These are phyloP conservation scores for Cephalophus harveyi DNA, from an alignment of 2,113 vertebrate genomes.

Conservation along the genomic window DNA sequence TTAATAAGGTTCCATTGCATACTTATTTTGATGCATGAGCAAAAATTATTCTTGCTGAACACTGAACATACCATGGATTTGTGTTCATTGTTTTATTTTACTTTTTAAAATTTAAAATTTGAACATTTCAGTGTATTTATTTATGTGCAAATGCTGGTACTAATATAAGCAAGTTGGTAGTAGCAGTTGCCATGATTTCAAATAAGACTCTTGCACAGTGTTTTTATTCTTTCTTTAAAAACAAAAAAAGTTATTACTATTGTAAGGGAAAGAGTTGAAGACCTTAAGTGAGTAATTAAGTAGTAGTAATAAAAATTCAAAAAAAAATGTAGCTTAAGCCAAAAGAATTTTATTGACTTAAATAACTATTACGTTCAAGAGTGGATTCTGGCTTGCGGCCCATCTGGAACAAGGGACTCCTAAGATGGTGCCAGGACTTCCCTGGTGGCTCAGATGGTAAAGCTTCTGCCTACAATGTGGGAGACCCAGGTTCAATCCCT, in stretches of 20 bases:
- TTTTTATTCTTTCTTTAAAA: constrained; percentile 32
- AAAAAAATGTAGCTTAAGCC: background rate
- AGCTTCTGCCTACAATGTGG: no score
- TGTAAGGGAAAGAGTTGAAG: background rate
- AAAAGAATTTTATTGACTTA: background rate
- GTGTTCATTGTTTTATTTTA: constrained; percentile 5
- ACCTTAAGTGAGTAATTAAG: background rate
- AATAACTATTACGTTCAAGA: background rate
- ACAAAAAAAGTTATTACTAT: background rate
- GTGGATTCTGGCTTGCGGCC: background rate
- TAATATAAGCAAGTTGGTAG: background rate
- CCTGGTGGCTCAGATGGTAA: no score
- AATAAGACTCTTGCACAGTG: background rate
- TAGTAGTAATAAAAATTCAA: constrained; percentile 14
- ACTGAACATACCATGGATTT: background rate
- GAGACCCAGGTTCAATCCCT: no score
- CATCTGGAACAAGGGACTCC: background rate
- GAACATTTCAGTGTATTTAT: constrained; percentile 20
- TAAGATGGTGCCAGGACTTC: background rate
- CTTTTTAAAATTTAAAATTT: background rate
- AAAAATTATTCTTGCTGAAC: constrained; percentile 13
- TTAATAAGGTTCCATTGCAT: background rate
- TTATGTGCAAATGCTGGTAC: background rate
- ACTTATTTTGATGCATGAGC: background rate
- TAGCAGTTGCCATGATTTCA: background rate